Percentiles rank a stretch among this genome's conserved stretches.
phyloP scores from a whole-genome alignment of 2,797 vertebrate genomes.

The Falco columbarius region DNA sequence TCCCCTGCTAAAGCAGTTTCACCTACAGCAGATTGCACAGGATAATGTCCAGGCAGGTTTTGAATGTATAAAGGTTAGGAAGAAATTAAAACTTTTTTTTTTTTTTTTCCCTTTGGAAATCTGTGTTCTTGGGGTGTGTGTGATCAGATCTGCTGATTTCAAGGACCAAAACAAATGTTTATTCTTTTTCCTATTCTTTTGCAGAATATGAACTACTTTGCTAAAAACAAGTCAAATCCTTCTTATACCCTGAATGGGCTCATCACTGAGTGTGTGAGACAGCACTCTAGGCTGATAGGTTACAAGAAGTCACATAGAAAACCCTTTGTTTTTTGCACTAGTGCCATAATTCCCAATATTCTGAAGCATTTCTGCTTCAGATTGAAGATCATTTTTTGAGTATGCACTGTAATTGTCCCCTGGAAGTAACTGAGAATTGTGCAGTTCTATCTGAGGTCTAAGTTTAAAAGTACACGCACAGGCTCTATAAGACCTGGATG shows the following conservation, averaged over 20 bases:
- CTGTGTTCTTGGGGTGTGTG: neutral
- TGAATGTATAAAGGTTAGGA: neutral
- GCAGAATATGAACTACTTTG: neutral
- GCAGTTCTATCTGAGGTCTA: neutral
- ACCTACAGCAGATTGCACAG: too few species aligned
- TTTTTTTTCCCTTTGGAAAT: neutral
- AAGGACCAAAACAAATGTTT: neutral
- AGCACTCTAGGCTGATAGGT: neutral
- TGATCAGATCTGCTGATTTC: neutral
- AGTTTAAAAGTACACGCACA: neutral
- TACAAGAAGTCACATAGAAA: neutral
- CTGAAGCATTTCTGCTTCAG: neutral
- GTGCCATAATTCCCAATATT: neutral
- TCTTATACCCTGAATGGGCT: neutral
- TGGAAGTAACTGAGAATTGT: neutral
- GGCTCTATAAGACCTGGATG: neutral
- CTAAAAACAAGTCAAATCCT: neutral
- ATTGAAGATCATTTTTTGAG: neutral
- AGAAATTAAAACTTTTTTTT: neutral
- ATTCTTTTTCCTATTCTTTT: neutral
- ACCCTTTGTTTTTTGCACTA: neutral
- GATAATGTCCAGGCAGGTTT: too few species aligned
- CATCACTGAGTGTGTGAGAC: neutral
- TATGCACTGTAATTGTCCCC: neutral
- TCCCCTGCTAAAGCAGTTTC: too few species aligned